Base-by-base conservation (phyloP, 37 sponge, comb jelly and placozoan species). In the Chondrilla cf. caribensis region DNA sequence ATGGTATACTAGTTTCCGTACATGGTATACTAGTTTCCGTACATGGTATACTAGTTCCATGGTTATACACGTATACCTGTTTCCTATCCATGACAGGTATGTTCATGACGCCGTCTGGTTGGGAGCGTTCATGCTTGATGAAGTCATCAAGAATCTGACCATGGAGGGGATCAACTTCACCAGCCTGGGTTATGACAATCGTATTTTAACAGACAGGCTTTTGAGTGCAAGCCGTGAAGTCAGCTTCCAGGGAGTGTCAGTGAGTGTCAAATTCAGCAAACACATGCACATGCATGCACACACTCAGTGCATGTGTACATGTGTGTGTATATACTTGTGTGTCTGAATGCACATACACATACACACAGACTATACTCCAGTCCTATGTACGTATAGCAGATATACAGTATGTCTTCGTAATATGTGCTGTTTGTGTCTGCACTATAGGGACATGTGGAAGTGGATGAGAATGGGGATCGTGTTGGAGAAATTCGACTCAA, bases 41-140 rank as follows among this genome's bases (percentile, higher is more conserved):
- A n/a, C n/a, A n/a, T n/a, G n/a, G n/a, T n/a, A n/a, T n/a, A n/a
- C n/a, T n/a, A n/a, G n/a, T n/a, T n/a, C n/a, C n/a, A n/a, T n/a
- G n/a, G n/a, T n/a, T n/a, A n/a, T n/a, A n/a, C n/a, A n/a, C n/a
- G n/a, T n/a, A n/a, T n/a, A n/a, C n/a, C n/a, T n/a, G n/a, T n/a
- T n/a, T n/a, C n/a, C n/a, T n/a, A n/a, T n/a, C n/a, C n/a, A n/a
- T n/a, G n/a, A 1, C 26, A 58, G 72, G 0, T 88, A 75, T 29
- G 75, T 58, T 19, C 84, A 84, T 51, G 88, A 88, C 80, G 84
- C 88, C 1, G 84, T 88, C 28, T 88, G 88, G 88, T 0, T 58
- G 40, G 84, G 84, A 39, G 88, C 88, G 6, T 43, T 80, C 29
- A 83, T 79, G 43, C 81, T 88, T 32, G 55, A 88, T 54, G 70